Conservation (phyloP, 2,888 invertebrate species). For the Branchipolynoe longqiensis region DNA sequence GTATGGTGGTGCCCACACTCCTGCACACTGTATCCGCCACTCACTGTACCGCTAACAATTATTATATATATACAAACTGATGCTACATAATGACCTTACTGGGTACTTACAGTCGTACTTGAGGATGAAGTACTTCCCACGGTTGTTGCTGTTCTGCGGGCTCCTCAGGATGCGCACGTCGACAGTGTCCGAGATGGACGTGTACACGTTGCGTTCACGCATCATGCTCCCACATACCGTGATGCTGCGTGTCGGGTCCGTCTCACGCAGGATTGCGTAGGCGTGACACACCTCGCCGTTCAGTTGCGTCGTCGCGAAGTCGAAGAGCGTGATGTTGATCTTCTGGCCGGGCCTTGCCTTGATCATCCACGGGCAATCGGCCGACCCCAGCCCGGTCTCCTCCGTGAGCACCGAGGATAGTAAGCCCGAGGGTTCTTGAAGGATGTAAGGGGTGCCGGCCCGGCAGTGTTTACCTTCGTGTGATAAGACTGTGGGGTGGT, state of each 20-base stretch:
- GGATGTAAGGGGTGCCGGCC: neutral
- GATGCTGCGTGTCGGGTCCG: slow-evolving; percentile 12
- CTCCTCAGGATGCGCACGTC: slow-evolving; percentile 49
- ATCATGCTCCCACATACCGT: slow-evolving; percentile 45
- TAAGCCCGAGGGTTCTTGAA: neutral
- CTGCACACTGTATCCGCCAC: too few relatives aligned
- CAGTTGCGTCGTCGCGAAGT: slow-evolving; percentile 37
- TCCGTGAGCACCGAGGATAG: slow-evolving; percentile 28
- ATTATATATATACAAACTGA: neutral
- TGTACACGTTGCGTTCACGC: slow-evolving; percentile 22
- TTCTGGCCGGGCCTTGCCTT: slow-evolving; percentile 33
- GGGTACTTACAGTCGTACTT: slow-evolving; percentile 43
- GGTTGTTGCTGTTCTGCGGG: slow-evolving; percentile 13
- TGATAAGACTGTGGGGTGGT: neutral
- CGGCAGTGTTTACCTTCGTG: neutral
- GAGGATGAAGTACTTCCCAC: slow-evolving; percentile 34
- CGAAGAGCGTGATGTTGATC: slow-evolving; percentile 48
- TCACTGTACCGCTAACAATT: neutral
- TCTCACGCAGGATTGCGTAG: slow-evolving; percentile 57
- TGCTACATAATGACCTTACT: neutral
- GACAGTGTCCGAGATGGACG: slow-evolving; percentile 33
- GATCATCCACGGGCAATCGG: slow-evolving; percentile 53
- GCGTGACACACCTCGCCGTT: slow-evolving; percentile 54
- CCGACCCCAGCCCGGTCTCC: slow-evolving; percentile 37
- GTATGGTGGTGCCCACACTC: too few relatives aligned